phyloP scores from a whole-genome alignment of 2,888 invertebrate species.

The Dione juno region DNA sequence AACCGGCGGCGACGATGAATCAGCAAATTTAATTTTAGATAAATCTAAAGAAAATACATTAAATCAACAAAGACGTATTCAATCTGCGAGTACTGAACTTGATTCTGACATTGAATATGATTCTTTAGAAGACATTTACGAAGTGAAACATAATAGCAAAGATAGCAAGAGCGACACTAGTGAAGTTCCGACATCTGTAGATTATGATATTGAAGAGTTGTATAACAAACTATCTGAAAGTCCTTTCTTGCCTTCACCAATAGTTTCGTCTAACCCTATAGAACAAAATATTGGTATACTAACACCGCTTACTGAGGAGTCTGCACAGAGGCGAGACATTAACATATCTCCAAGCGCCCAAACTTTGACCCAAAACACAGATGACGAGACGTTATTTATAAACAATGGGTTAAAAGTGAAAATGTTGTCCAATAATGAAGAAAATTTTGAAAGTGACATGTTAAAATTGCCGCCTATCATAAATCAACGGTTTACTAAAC shows the following conservation, averaged over 20 bases:
- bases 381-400: conserved; percentile 57
- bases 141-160: conserved; percentile 36
- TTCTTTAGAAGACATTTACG: conserved; percentile 58
- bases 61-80: conserved; percentile 51
- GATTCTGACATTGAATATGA: conserved; percentile 69
- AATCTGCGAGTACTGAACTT: conserved; percentile 52
- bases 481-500: conserved; percentile 55
- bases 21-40: conserved; percentile 49
- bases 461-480: conserved; percentile 71
- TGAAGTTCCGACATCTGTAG: conserved; percentile 60
- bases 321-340: conserved; percentile 58
- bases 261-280: conserved; percentile 46
- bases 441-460: conserved; percentile 44
- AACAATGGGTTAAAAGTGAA: conserved; percentile 61
- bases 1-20: conserved; percentile 40
- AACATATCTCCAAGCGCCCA: conserved; percentile 55
- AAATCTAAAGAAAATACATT: conserved; percentile 53
- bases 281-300: conserved; percentile 56
- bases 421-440: conserved; percentile 51
- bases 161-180: conserved; percentile 55
- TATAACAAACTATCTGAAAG: conserved; percentile 59
- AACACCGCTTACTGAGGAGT: conserved; percentile 74
- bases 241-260: conserved; percentile 23
- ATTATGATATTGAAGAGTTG: conserved; percentile 66
- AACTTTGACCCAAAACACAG: conserved; percentile 36